Base-by-base conservation (phyloP, 2,113 vertebrate genomes). In the Prionailurus viverrinus region DNA sequence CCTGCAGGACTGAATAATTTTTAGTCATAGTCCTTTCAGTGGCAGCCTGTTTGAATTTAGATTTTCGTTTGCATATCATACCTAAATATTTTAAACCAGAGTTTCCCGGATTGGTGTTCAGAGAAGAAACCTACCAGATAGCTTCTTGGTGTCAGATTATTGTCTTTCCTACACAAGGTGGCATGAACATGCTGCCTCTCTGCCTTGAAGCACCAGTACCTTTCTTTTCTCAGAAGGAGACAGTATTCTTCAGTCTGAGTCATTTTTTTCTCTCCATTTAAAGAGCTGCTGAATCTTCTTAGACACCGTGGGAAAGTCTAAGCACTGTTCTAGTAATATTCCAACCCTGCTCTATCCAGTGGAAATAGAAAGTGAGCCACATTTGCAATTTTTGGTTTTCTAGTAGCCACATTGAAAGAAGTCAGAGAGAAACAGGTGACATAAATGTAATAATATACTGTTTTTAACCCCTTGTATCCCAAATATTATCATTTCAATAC, bases 331-430 rank as follows among this genome's bases (percentile, higher is more conserved):
- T 45, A 27, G 31, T 11, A 18, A 31, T 3, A 29, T 23, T 81
- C 25, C n/a, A 33, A 48, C 27, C 27, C 55, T 71, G 18, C 4
- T 29, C 58, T 58, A 14, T 76, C 33, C 27, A 7, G 2, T 31
- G 51, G 45, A 82, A 51, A n/a, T 61, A 58, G 8, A 31, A 31
- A 27, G 23, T 48, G 48, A 78, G 23, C 31, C 14, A 79, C 15
- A 58, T 25, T 31, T 41, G 33, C 29, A 84, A 55, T 68, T 74
- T 92, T 23, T 18, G 66, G 33, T 81, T 85, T 80, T 95, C 73
- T 58, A 51, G 16, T 65, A 93, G 71, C 21, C 36, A 63, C 36
- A 88, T 58, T 91, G n/a, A 82, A 93, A 90, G 41, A 91, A 86
- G 18, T 33, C 27, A 55, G 76, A 65, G 51, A 76, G 45, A 69